These are phyloP conservation scores for Anser cygnoides DNA, from an alignment of 2,113 vertebrate genomes.

Conservation along the genomic window DNA sequence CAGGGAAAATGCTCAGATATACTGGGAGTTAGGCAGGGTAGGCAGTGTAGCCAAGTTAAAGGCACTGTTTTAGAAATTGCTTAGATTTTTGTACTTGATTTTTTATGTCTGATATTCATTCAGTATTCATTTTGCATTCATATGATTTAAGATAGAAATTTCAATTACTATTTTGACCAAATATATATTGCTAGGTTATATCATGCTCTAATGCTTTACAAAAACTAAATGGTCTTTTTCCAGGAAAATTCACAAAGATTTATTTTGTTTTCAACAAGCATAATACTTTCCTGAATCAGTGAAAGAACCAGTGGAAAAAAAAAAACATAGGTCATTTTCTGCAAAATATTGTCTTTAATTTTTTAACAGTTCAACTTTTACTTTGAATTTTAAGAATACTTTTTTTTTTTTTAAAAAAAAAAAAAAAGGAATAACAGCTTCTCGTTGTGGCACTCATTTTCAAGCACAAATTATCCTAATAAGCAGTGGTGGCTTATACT, in stretches of 20 bases:
- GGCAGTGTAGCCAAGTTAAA: background rate
- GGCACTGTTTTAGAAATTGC: background rate
- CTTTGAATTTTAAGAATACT: background rate
- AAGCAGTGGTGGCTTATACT: background rate
- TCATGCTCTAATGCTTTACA: background rate
- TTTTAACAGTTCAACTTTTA: background rate
- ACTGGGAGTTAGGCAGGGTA: background rate
- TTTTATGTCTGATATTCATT: background rate
- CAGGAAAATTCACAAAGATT: constrained; percentile 37
- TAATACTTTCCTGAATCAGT: background rate
- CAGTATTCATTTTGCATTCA: background rate
- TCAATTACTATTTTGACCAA: background rate
- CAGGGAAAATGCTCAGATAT: background rate
- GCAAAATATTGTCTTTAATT: background rate
- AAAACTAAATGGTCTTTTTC: constrained; percentile 43
- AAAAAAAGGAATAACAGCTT: background rate
- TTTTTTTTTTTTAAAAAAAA: background rate
- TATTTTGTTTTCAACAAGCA: constrained; percentile 23
- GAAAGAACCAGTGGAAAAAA: background rate
- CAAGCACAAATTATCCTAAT: background rate
- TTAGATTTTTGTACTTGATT: background rate
- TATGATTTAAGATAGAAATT: background rate
- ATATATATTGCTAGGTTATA: background rate
- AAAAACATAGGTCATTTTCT: constrained; percentile 6
- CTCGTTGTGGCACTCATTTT: background rate